Base-by-base conservation (phyloP, 2,888 invertebrate genomes). In the Ligdia adustata region DNA sequence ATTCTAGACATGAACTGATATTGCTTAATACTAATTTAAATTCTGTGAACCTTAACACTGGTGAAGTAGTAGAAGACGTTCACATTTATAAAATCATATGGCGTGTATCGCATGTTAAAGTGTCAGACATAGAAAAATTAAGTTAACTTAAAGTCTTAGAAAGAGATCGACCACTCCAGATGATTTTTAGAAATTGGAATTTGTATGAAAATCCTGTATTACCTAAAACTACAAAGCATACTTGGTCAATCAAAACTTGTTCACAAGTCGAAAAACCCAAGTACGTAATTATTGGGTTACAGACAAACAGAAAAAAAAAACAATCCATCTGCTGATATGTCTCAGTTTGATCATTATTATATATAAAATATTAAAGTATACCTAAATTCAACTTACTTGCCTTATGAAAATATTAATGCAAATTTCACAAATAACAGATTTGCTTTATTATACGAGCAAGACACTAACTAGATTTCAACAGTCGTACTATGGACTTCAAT, bases 1-100 rank as follows among this genome's bases (percentile, higher is more conserved):
- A 80, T 55, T 64, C 66, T 41, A 73, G 72, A 61, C 77, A 80
- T 66, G 78, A 81, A 57, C 51, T 75, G 22, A 61, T 76, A 24
- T 43, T 81, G n/a, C 60, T 64, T 20, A 67, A 55, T 9, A 60
- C 52, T 4, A 64, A 72, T 38, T 20, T 55, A 2, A 72, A 77
- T 57, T 57, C 61, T 32, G 40, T 69, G 2, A 45, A 33, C 15
- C 4, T 49, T 14, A 12, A 15, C 9, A 42, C 38, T 4, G 42
- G 49, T 12, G 46, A 52, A 29, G 31, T 40, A 9, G 9, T 26
- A 14, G 15, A n/a, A n/a, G n/a, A n/a, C n/a, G n/a, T n/a, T n/a
- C n/a, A n/a, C n/a, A n/a, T n/a, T n/a, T n/a, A n/a, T n/a, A n/a
- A n/a, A n/a, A n/a, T n/a, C n/a, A n/a, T n/a, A n/a, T n/a, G n/a